A percentile compares a stretch with the other conserved stretches of the same genome.
These are phyloP conservation scores for Cantharis nigra DNA, from an alignment of 2,888 invertebrate genomes.

Conservation along the genomic window DNA sequence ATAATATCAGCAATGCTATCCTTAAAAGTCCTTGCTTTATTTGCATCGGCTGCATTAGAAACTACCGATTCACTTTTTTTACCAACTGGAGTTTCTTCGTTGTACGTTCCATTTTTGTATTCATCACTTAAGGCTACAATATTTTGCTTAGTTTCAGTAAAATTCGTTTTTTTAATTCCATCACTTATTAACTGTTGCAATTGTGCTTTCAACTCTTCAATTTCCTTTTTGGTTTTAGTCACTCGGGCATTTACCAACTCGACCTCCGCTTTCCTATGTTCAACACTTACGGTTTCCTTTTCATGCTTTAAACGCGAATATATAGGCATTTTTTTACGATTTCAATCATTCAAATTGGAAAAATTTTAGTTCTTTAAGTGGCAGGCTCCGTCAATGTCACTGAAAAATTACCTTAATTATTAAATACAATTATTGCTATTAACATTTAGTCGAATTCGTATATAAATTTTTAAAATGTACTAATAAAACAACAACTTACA, in stretches of 20 bases:
- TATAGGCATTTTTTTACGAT: not conserved
- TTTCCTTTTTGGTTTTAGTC: conserved; percentile 48
- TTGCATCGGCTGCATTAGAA: not conserved
- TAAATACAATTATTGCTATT: not conserved
- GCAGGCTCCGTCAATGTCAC: not conserved
- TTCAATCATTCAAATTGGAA: not conserved
- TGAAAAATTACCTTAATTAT: not conserved
- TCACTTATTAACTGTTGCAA: conserved; percentile 46
- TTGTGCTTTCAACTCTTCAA: conserved; percentile 49
- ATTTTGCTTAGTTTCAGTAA: conserved; percentile 8
- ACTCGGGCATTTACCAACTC: conserved; percentile 39
- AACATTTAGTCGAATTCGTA: not conserved
- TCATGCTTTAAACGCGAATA: not conserved
- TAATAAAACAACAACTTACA: not conserved
- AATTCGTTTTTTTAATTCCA: conserved; percentile 35
- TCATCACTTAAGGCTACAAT: conserved; percentile 4
- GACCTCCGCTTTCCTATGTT: conserved; percentile 6
- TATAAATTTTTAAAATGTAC: not conserved
- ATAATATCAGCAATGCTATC: conserved; percentile 11
- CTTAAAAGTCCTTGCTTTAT: conserved; percentile 9
- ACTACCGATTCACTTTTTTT: not conserved
- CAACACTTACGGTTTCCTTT: not conserved
- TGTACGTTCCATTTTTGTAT: not conserved
- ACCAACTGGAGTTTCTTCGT: not conserved
- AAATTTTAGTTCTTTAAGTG: not conserved